These are phyloP conservation scores for Buceros bicornis DNA, from an alignment of 2,797 vertebrate genomes.

Conservation along the genomic window DNA sequence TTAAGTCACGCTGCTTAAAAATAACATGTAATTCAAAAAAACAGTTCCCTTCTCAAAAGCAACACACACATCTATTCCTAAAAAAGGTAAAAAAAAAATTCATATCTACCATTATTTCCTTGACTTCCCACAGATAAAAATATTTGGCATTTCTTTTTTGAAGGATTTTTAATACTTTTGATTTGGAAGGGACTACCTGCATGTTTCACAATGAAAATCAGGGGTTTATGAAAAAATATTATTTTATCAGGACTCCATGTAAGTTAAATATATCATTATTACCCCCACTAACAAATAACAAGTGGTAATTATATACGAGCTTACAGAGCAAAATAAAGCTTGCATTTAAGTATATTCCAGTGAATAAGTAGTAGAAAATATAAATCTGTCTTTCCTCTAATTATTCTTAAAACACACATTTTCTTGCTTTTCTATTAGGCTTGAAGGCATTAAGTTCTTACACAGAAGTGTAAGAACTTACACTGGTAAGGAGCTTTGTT, in stretches of 20 bases:
- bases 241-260: background rate
- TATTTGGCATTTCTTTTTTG: background rate
- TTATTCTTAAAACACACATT: background rate
- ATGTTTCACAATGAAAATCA: background rate
- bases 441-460: background rate
- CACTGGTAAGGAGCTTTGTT: background rate
- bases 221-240: background rate
- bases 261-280: background rate
- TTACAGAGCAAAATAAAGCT: background rate
- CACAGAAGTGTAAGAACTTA: background rate
- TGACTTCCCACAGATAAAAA: background rate
- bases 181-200: background rate
- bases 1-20: background rate
- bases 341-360: background rate
- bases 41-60: background rate
- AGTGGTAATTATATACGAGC: fast-evolving
- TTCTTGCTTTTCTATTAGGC: background rate
- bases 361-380: background rate
- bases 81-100: background rate
- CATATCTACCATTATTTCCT: background rate
- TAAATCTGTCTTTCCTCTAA: background rate
- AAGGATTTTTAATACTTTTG: background rate
- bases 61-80: background rate
- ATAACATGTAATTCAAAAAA: background rate
- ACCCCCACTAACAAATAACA: background rate